Conservation (phyloP, 2,797 vertebrate genomes). For the Sebastiscus albofasciatus region DNA sequence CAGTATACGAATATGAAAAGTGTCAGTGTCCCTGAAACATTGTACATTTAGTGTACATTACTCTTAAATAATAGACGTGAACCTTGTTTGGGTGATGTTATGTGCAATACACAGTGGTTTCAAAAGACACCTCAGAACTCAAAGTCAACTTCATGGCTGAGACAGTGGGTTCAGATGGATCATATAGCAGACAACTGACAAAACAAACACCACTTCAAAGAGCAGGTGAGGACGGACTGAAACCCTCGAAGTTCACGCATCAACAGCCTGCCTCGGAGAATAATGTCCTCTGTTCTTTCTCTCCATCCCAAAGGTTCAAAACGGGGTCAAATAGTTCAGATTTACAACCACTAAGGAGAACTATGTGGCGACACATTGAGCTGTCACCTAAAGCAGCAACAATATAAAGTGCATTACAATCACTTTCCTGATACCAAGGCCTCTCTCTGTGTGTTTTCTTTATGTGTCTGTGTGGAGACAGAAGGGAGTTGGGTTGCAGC, state of each 20-base stretch:
- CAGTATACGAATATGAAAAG: neutral
- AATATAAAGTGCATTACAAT: conserved; percentile 52
- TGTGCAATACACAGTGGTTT: neutral
- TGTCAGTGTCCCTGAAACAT: neutral
- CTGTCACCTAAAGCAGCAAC: conserved; percentile 32
- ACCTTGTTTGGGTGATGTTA: neutral
- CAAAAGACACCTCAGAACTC: neutral
- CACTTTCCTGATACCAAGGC: conserved; percentile 38
- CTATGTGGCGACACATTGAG: conserved; percentile 1
- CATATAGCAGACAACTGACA: conserved; percentile 28
- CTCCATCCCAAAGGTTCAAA: neutral
- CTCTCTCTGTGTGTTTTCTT: conserved; percentile 20
- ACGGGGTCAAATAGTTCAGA: neutral
- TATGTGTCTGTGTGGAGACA: conserved; percentile 38
- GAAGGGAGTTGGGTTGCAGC: conserved; percentile 75
- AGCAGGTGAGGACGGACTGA: conserved; percentile 7
- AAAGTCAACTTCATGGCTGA: neutral
- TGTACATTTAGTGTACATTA: neutral
- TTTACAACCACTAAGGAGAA: conserved; percentile 12
- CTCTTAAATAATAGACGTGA: neutral
- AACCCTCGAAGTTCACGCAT: neutral
- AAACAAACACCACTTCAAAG: conserved; percentile 12
- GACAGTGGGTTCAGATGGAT: conserved; percentile 12
- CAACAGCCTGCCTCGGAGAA: neutral
- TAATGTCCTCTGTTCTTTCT: neutral